Evolutionary conservation across 2,113 vertebrate species (phyloP).

Genomic region (Scopus umbretta): DNA sequence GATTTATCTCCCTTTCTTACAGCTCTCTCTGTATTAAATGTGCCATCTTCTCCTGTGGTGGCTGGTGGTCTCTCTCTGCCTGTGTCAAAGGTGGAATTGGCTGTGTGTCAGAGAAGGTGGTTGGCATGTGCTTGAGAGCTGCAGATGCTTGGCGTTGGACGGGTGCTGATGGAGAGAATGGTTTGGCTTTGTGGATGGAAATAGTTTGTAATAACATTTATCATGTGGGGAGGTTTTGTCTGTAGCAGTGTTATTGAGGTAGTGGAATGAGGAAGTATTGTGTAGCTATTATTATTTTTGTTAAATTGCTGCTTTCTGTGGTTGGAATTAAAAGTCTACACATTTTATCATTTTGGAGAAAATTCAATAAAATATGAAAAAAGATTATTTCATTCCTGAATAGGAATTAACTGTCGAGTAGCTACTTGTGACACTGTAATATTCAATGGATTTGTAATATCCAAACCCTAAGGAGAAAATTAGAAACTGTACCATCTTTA

Average conservation of each 20-base stretch:
- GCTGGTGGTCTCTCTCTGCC: background rate
- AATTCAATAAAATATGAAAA: background rate
- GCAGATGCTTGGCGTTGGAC: background rate
- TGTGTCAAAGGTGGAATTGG: background rate
- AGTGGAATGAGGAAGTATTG: background rate
- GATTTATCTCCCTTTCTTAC: background rate
- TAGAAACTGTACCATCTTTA: background rate
- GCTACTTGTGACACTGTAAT: background rate
- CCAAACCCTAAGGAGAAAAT: background rate
- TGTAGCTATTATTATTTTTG: background rate
- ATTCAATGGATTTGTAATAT: background rate
- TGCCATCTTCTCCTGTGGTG: background rate
- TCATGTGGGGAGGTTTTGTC: background rate
- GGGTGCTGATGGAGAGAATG: background rate
- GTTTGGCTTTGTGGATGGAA: slow-evolving; percentile 37
- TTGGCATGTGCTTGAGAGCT: background rate
- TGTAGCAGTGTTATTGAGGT: background rate
- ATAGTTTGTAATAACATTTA: background rate
- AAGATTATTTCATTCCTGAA: background rate
- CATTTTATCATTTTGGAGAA: background rate
- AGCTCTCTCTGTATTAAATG: background rate
- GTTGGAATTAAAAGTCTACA: background rate
- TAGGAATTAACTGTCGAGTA: background rate
- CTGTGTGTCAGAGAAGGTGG: background rate
- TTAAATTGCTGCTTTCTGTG: background rate